Evolutionary conservation across 2,113 vertebrate genomes (phyloP), one percentile per base, ranked within the genome.

Genomic region (Orientallactaga bullata): DNA sequence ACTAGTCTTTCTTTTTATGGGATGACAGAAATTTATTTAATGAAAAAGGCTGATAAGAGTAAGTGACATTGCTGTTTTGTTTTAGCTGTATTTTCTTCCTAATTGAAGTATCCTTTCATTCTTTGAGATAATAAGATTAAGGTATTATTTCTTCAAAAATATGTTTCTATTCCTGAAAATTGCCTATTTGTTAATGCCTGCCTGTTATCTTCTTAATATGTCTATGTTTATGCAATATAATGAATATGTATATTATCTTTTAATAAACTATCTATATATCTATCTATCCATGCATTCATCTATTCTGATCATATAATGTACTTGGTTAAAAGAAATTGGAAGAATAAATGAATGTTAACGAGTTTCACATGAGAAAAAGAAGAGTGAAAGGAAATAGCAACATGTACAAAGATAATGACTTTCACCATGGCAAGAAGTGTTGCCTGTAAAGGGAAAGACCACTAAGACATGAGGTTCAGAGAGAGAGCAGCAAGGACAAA

Each of bases 81-180:
- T 82, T 86, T n/a, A 77, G 74, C 32, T 51, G 21, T 83, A n/a
- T 85, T 28, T 58, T 88, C 35, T 77, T 65, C 47, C 15, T 55
- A 65, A 28, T 7, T 55, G 10, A 51, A 72, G 7, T 61, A 6
- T 78, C 21, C 18, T 58, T 24, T 69, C 4, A 84, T 80, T 26
- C 32, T 84, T 18, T 87, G n/a, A 71, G 4, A 85, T 24, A 58
- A 35, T 63, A 92, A 91, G 60, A 58, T 69, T 66, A 83, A 42
- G 10, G 72, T 23, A 7, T 3, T 37, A 0, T 61, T 66, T 72
- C 39, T 66, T 69, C 21, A 93, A 96, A 85, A 82, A 42, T 76
- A n/a, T 47, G 0, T 82, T 88, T 88, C 35, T 94, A 17, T 71
- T 85, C 91, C n/a, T 78, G n/a, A 78, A 82, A 73, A 63, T 68